phyloP scores from a whole-genome alignment of 1,140 invertebrate species.

The Drosophila equinoxialis region DNA sequence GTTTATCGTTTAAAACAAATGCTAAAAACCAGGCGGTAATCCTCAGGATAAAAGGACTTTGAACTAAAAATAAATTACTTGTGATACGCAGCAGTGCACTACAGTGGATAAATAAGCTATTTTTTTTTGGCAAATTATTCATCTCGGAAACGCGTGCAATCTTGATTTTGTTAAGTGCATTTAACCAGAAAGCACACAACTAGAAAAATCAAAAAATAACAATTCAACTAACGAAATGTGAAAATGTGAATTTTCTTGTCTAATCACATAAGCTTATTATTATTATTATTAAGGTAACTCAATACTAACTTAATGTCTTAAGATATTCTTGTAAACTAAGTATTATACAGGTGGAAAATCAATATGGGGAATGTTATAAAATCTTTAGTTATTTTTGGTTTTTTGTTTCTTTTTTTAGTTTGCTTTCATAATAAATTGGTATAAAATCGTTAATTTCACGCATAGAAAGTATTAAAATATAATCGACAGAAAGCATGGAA shows the following conservation, averaged over 20 bases:
- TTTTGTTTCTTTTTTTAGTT: conserved; percentile 16
- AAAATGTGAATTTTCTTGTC: neutral
- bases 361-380: conserved; percentile 3
- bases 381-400: neutral
- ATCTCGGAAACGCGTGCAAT: neutral
- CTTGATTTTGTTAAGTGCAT: conserved; percentile 1
- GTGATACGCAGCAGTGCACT: neutral
- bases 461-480: conserved; percentile 50
- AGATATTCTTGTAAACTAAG: conserved; percentile 7
- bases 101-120: neutral
- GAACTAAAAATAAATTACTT: neutral
- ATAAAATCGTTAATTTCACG: conserved; percentile 57
- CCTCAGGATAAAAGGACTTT: neutral
- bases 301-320: neutral
- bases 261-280: too few relatives aligned
- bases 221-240: neutral
- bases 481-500: conserved; percentile 48
- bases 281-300: neutral
- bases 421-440: conserved; percentile 43
- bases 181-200: neutral
- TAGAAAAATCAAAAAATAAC: neutral
- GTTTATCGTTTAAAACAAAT: conserved; percentile 1
- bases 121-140: neutral
- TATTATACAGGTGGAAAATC: conserved; percentile 15
- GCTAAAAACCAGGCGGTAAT: conserved; percentile 1